Percentiles rank a stretch among this genome's conserved stretches.
These are phyloP conservation scores for Coremacera marginata DNA, from an alignment of 2,888 invertebrate species.

Conservation along the genomic window DNA sequence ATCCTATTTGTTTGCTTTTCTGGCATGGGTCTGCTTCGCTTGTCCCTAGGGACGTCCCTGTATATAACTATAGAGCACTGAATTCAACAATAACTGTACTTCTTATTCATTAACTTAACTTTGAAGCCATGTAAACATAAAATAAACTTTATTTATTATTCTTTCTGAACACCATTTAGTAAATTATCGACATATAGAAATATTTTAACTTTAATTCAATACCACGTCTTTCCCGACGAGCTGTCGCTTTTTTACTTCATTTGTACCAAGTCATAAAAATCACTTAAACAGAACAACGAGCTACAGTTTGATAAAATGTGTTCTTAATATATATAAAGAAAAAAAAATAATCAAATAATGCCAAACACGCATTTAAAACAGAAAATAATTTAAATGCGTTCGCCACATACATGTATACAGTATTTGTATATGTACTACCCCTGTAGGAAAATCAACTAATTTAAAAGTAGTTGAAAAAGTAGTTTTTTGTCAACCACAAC, in stretches of 20 bases:
- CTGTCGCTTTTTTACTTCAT: neutral
- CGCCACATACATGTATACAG: neutral
- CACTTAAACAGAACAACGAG: neutral
- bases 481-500: no score
- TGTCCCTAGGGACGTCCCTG: no score
- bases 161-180: neutral
- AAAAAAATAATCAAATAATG: slow-evolving; percentile 22
- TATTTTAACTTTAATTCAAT: no score
- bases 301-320: neutral
- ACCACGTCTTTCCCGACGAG: neutral
- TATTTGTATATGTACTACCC: neutral
- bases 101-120: neutral
- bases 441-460: no score
- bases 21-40: no score
- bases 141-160: neutral
- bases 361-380: slow-evolving; percentile 22
- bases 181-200: no score
- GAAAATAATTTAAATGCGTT: slow-evolving; percentile 29
- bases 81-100: no score
- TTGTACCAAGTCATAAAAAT: slow-evolving; percentile 17
- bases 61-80: no score
- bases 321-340: neutral
- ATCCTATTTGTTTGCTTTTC: no score
- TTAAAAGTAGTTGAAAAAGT: no score
- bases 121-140: neutral